Evolutionary conservation across 2,797 vertebrate genomes (phyloP), one percentile per base, ranked within the genome.

Genomic region (Odontamblyopus rebecca): DNA sequence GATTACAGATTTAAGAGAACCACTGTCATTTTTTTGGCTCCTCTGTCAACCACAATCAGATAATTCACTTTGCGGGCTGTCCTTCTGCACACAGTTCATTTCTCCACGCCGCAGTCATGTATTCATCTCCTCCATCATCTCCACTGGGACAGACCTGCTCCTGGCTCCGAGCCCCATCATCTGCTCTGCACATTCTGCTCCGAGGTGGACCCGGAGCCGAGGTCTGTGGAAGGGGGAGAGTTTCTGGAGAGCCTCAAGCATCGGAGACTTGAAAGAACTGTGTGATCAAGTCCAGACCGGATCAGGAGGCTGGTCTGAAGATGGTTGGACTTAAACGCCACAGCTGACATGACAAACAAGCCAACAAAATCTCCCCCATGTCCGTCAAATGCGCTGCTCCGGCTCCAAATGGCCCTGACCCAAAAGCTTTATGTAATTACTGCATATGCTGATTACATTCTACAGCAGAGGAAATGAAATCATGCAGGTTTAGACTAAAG

Each of bases 381-480:
- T 85, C 77, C 59, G 69, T 73, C 76, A 75, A 79, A 84, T 65
- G 67, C 76, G 75, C 27, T 23, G 53, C 23, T 54, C 53, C 75
- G 75, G 80, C 72, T 88, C 86, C 74, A 77, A 81, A 78, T 79
- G 69, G 79, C 79, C 69, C 44, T 77, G 85, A 88, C 77, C 72
- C 83, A 64, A 76, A 76, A 61, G 82, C 74, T 85, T 81, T 72
- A 79, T 70, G 76, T 84, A 91, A 91, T 89, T 91, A 88, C 71
- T 89, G 82, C 75, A 85, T 83, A 79, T 82, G 79, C 79, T 92
- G 92, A 92, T 93, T 89, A 79, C 90, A 92, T 93, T 91, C 26
- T 76, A 87, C 93, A 92, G 90, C 88, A 88, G 88, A 88, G 91
- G 91, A 94, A 91, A 91, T 93, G 85, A 93, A 93, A 87, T 93